Conservation (phyloP, 2,113 vertebrate species). For the Peromyscus maniculatus region DNA sequence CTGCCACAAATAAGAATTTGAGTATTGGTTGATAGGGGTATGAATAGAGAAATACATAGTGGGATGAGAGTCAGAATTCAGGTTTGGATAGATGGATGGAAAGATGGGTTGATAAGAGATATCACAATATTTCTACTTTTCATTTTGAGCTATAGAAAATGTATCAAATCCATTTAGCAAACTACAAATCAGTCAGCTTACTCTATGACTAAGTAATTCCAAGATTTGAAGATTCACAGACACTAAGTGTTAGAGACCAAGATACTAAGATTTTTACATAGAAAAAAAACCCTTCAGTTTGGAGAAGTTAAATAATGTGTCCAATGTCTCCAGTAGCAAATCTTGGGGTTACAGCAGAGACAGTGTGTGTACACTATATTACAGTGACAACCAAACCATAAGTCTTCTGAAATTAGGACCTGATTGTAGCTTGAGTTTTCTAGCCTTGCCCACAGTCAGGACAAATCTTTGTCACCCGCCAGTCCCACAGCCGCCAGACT, state of each 20-base stretch:
- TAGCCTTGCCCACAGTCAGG: too few relatives aligned
- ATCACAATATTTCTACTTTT: neutral
- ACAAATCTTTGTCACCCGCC: too few relatives aligned
- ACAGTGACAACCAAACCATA: too few relatives aligned
- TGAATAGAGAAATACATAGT: neutral
- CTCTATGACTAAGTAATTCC: neutral
- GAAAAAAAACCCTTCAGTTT: neutral
- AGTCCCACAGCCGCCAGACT: too few relatives aligned
- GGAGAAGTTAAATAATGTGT: neutral
- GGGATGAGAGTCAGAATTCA: neutral
- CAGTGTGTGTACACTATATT: neutral
- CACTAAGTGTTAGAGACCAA: neutral
- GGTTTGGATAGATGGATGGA: neutral
- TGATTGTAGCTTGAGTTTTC: too few relatives aligned
- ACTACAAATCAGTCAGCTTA: neutral
- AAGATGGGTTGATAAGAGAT: neutral
- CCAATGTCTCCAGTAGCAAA: too few relatives aligned
- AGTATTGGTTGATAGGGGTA: neutral
- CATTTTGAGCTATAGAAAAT: neutral
- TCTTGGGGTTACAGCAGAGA: neutral
- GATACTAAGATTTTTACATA: neutral
- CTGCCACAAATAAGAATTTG: neutral
- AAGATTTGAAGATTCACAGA: neutral
- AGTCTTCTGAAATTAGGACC: neutral
- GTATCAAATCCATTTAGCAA: neutral